Evolutionary conservation across 2,113 vertebrate species (phyloP), one percentile per base, ranked within the genome.

Genomic region (Microcebus murinus): DNA sequence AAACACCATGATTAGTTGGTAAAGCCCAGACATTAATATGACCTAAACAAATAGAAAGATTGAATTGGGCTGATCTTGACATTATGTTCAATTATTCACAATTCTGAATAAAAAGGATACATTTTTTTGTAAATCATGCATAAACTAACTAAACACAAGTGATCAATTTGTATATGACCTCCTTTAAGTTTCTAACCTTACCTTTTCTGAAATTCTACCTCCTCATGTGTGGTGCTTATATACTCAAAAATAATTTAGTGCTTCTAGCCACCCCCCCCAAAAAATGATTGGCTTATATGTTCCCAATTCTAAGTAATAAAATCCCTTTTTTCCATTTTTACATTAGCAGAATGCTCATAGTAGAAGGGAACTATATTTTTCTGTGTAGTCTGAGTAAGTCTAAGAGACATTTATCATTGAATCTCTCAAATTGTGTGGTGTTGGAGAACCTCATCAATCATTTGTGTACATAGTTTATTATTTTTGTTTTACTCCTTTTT

Each of bases 401-500:
- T 63, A 77, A 84, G 80, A 55, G 34, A 73, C 6, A 50, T 79
- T 90, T 70, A 45, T 94, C 34, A 91, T 45, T 59, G 39, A 76
- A 61, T 39, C 86, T 85, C 25, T 80, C 48, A 65, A 61, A 42
- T 13, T 34, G 5, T 91, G 90, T 86, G 71, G 18, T 52, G 3
- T 57, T 79, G 55, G 55, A 91, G 57, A 94, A 36, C 31, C 57
- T 81, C 36, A 65, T 81, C 42, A 48, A 55, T 83, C 50, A 76
- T 74, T 12, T 27, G 15, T 20, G 3, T 27, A 18, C 10, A 4
- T 68, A 36, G 13, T 45, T 73, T 71, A n/a, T 88, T 70, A 65
- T 76, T 90, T 94, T 67, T 91, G 63, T 82, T 95, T 92, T 81
- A 21, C 48, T 85, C 18, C 50, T 48, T 87, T 95, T 74, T 79